These are phyloP conservation scores for Xiphophorus birchmanni DNA, from an alignment of 2,797 vertebrate species.

Conservation along the genomic window DNA sequence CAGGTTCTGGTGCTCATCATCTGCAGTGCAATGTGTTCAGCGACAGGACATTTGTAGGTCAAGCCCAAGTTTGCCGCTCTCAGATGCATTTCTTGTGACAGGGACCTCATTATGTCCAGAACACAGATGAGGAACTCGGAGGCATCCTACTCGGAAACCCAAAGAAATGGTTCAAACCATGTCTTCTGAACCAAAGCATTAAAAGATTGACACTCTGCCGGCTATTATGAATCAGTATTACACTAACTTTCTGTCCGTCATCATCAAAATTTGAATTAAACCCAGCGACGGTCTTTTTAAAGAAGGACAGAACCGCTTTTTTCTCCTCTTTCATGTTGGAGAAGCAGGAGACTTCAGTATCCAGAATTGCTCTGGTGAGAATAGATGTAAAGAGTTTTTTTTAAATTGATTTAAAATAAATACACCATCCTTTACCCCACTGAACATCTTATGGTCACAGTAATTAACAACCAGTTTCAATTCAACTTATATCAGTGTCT, in stretches of 20 bases:
- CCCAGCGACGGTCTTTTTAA: background rate
- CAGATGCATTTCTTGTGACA: background rate
- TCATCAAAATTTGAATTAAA: slow-evolving; percentile 1
- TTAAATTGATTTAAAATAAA: background rate
- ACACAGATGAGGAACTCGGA: background rate
- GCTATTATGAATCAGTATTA: background rate
- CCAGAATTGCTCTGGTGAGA: background rate
- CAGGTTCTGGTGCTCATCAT: background rate
- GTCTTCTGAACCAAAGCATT: background rate
- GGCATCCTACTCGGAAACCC: background rate
- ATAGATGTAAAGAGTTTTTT: background rate
- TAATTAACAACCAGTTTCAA: background rate
- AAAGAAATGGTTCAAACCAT: background rate
- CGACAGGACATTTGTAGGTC: background rate
- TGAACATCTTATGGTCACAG: background rate
- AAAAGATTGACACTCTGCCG: background rate
- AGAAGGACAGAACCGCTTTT: background rate
- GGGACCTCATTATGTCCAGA: background rate
- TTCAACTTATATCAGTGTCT: background rate
- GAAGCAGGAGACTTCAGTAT: background rate
- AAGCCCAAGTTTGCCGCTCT: background rate
- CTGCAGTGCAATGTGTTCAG: background rate
- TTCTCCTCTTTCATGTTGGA: background rate
- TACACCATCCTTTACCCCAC: background rate
- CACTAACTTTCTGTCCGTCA: background rate